Base-by-base conservation (phyloP, 2,113 vertebrate species). In the Galemys pyrenaicus region DNA sequence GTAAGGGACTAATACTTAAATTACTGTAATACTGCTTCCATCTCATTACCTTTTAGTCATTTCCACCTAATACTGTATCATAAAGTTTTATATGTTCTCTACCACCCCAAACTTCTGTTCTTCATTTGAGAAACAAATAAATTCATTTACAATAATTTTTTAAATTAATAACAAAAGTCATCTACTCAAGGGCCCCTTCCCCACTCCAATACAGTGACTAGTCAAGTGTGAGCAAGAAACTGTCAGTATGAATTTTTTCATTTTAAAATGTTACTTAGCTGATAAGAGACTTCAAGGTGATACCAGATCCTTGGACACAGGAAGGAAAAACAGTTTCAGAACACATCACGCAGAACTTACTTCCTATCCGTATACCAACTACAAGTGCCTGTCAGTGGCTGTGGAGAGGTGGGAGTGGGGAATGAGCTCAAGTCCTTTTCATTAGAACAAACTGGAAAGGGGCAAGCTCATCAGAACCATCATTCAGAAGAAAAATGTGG, bases 261-360 rank as follows among this genome's bases (percentile, higher is more conserved):
- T 28, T 73, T 74, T 62, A 44, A 96, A 96, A 86, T 28, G 44
- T 22, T 30, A 64, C 49, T 89, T 80, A 94, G 92, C 92, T 94
- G 77, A 5, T 3, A 7, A 11, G 26, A 39, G 91, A 93, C 71
- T 71, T 81, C 9, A 79, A 96, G 86, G 79, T 49, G 67, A 71
- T 60, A 87, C 44, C 74, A 93, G 93, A 82, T 77, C 92, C 89
- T 89, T 54, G 3, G 32, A 60, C 65, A 46, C 0, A 0, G 46
- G 73, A 88, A 8, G 28, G 91, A 3, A 77, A 68, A 87, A 80
- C 28, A 60, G 24, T 39, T 39, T 9, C 35, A 16, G 35, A 30
- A 86, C 2, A 20, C 91, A 73, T n/a, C 49, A 92, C 84, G 54
- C 9, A 78, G 41, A 65, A 54, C 88, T 32, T 32, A 32, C 51